Evolutionary conservation across 2,113 vertebrate genomes (phyloP), one percentile per base, ranked within the genome.

Genomic region (Monopterus albus): DNA sequence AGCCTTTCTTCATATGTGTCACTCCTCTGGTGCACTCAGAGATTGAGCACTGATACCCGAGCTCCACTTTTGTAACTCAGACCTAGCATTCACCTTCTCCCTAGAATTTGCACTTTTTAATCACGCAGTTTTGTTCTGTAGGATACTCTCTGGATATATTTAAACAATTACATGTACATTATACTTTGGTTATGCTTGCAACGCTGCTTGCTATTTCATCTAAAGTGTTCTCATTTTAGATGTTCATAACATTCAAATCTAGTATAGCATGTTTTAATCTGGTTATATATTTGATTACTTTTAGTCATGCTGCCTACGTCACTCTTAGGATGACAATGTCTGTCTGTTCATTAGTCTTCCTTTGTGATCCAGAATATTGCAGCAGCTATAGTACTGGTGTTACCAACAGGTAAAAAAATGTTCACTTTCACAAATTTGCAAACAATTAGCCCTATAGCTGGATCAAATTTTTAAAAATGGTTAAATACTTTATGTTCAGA

Each of bases 1-100:
- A 58, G 51, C 18, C 38, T 58, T 21, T 53, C 31, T 47, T 78
- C 45, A 64, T 66, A 42, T 45, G 1, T 26, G 67, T 58, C 71
- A 51, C 52, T 58, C 20, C n/a, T 50, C 11, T 6, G 14, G 25
- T 63, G 57, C n/a, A 49, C 21, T 36, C 17, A 10, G 25, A 64
- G 36, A 25, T 36, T 65, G 23, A 63, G 47, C 3, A 0, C 14
- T 15, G 43, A 64, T 58, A 59, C 53, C 14, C 21, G 50, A 68
- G 49, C 25, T 21, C 13, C 29, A 2, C 26, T 11, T 61, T 21
- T 53, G 23, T 25, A 23, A 69, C 31, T 62, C 47, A 18, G 26
- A 62, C 20, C 4, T 17, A 15, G 23, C 4, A 36, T n/a, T n/a
- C n/a, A n/a, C n/a, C n/a, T n/a, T n/a, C 51, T 40, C 26, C 2